These are phyloP conservation scores for Doryteuthis pealeii DNA, from an alignment of 1,140 invertebrate species.

Conservation along the genomic window DNA sequence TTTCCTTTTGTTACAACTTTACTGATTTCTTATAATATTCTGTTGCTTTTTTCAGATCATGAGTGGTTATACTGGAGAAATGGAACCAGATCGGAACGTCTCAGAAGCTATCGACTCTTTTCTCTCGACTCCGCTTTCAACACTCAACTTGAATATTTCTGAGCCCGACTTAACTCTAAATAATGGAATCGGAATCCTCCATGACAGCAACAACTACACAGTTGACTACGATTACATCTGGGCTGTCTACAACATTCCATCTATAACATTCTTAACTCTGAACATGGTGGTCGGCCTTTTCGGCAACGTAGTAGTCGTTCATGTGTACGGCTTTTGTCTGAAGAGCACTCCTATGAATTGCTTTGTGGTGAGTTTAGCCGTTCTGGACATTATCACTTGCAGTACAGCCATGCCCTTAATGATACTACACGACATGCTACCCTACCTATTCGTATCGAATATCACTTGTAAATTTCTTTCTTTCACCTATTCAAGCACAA, in stretches of 20 bases:
- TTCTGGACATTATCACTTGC: conserved; percentile 30
- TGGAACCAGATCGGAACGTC: too few relatives aligned
- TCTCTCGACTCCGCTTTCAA: too few relatives aligned
- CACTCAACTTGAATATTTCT: too few relatives aligned
- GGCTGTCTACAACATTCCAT: conserved; percentile 16
- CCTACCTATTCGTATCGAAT: conserved; percentile 32
- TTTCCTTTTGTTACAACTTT: too few relatives aligned
- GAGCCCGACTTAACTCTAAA: too few relatives aligned
- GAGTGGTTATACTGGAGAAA: too few relatives aligned
- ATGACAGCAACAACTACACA: too few relatives aligned
- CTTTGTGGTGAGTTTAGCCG: conserved; percentile 32
- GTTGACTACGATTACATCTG: too few relatives aligned
- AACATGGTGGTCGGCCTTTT: conserved; percentile 22
- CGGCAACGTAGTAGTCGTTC: conserved; percentile 26
- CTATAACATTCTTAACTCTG: conserved; percentile 27
- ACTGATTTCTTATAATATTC: too few relatives aligned
- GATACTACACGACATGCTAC: conserved; percentile 35
- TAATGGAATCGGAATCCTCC: too few relatives aligned
- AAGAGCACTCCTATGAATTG: conserved; percentile 22
- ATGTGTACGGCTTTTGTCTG: conserved; percentile 22
- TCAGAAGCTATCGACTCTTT: too few relatives aligned
- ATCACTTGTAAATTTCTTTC: conserved; percentile 41
- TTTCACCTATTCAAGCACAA: conserved; percentile 35
- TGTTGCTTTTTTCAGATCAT: too few relatives aligned
- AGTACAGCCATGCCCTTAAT: conserved; percentile 34